Percentiles rank a stretch among this genome's conserved stretches.
phyloP scores from a whole-genome alignment of 2,797 vertebrate genomes.

The Cossypha polioptera region DNA sequence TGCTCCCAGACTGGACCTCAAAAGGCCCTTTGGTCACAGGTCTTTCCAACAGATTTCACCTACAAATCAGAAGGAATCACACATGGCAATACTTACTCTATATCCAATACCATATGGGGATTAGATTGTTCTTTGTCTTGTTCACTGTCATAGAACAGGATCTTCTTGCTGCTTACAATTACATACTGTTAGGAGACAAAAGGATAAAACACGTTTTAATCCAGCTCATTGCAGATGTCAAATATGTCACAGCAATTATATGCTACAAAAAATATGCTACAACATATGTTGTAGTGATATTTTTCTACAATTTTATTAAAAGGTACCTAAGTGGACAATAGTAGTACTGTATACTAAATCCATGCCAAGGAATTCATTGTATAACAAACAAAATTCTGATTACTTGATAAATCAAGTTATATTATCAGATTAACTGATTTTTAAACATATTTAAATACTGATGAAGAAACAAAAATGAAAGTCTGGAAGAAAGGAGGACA shows the following conservation, averaged over 20 bases:
- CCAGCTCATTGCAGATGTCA: background rate
- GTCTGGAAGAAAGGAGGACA: background rate
- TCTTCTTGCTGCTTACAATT: slow-evolving; percentile 96
- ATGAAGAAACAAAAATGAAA: background rate
- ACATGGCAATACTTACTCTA: slow-evolving; percentile 86
- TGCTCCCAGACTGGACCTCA: background rate
- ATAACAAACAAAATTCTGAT: background rate
- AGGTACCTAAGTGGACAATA: background rate
- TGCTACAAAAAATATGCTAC: background rate
- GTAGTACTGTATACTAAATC: background rate
- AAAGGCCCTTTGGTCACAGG: background rate
- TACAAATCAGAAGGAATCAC: background rate
- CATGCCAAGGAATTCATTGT: background rate
- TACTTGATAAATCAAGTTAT: background rate
- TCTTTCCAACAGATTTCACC: background rate
- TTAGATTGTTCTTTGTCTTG: slow-evolving; percentile 92
- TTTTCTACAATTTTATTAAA: background rate
- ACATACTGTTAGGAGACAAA: slow-evolving; percentile 81
- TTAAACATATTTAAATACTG: background rate
- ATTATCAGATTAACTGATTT: background rate
- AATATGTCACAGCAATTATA: background rate
- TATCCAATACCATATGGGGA: slow-evolving; percentile 96
- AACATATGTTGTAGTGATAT: background rate
- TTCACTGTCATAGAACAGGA: slow-evolving; percentile 94
- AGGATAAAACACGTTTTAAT: background rate